Conservation (phyloP, 2,113 vertebrate species). For the Riparia riparia region DNA sequence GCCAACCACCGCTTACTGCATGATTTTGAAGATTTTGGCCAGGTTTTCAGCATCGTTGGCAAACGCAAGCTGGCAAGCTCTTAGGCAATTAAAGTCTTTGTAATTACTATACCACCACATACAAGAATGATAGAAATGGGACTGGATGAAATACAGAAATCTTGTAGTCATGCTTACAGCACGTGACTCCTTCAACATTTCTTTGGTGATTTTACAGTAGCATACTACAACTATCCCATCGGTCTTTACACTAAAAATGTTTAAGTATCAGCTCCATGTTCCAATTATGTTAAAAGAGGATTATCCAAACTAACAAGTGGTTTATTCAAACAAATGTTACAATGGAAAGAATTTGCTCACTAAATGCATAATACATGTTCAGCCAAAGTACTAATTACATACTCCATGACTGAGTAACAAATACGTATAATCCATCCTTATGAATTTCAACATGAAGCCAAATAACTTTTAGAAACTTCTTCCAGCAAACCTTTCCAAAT, state of each 20-base stretch:
- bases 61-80: slow-evolving; percentile 5
- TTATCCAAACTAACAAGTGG: slow-evolving; percentile 25
- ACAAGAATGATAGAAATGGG: background rate
- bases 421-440: background rate
- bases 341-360: background rate
- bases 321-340: background rate
- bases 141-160: background rate
- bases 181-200: background rate
- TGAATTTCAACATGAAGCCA: background rate
- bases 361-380: background rate
- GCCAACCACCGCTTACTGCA: slow-evolving; percentile 36
- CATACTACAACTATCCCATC: background rate
- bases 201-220: background rate
- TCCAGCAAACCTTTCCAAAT: slow-evolving; percentile 13
- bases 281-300: slow-evolving; percentile 23
- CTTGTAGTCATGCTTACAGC: background rate
- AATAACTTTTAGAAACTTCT: background rate
- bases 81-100: slow-evolving; percentile 8
- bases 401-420: background rate
- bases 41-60: slow-evolving; percentile 37
- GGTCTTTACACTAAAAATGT: background rate
- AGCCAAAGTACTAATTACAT: slow-evolving; percentile 6
- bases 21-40: slow-evolving; percentile 1
- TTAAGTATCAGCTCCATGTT: background rate
- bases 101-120: background rate